These are phyloP conservation scores for Oreotrochilus melanogaster DNA, from an alignment of 2,113 vertebrate genomes.

Conservation along the genomic window DNA sequence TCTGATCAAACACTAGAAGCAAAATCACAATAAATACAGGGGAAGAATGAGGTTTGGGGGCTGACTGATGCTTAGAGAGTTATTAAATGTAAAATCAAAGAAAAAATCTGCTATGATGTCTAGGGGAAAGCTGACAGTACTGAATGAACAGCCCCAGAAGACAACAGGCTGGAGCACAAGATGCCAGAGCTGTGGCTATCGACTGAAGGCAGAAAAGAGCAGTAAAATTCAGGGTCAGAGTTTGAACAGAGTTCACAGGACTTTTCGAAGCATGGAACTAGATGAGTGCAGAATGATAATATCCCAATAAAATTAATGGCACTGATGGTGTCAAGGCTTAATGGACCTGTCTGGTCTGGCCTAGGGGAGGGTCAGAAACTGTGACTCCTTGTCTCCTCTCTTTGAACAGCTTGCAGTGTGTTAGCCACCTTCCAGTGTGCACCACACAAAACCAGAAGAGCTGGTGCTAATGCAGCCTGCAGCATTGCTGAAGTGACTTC, in stretches of 20 bases:
- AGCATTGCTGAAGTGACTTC: background rate
- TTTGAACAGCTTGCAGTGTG: rapidly evolving
- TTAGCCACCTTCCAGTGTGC: background rate
- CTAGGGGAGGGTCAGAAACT: background rate
- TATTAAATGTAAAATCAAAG: background rate
- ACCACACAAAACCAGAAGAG: background rate
- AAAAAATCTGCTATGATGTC: background rate
- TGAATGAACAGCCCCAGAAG: background rate
- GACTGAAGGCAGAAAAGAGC: background rate
- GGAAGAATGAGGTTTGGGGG: background rate
- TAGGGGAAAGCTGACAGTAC: background rate
- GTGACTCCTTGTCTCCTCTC: background rate
- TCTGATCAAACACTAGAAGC: background rate
- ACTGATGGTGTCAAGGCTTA: background rate
- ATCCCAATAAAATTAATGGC: background rate
- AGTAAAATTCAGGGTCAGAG: background rate
- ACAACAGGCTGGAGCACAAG: background rate
- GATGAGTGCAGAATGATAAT: background rate
- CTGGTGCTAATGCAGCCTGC: background rate
- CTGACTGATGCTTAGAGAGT: background rate
- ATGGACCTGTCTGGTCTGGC: background rate
- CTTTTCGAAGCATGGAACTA: background rate
- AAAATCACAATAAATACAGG: background rate
- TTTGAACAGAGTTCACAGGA: background rate
- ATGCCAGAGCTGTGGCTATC: background rate